These are phyloP conservation scores for Sphecodes monilicornis DNA, from an alignment of 2,888 invertebrate species.

Conservation along the genomic window DNA sequence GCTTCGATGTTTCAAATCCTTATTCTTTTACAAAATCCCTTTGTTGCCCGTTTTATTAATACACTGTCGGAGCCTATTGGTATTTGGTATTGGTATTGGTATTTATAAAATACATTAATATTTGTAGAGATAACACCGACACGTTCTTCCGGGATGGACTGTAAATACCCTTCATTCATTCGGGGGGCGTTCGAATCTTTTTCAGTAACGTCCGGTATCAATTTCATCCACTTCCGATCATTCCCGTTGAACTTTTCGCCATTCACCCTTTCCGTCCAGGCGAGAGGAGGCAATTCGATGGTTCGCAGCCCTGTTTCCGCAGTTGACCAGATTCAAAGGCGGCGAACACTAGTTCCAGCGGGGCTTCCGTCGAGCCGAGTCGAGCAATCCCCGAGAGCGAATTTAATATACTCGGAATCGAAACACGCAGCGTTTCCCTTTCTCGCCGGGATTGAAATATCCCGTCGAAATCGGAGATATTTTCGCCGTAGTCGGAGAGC, in stretches of 20 bases:
- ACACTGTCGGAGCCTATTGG: too few species aligned
- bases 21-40: too few species aligned
- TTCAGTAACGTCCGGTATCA: not conserved
- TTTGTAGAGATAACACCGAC: too few species aligned
- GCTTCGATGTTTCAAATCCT: too few species aligned
- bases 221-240: not conserved
- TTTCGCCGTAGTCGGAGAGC: not conserved
- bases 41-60: too few species aligned
- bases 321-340: constrained; percentile 1
- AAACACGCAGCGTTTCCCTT: constrained; percentile 18
- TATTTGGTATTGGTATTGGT: too few species aligned
- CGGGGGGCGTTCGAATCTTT: not conserved
- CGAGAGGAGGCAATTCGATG: not conserved
- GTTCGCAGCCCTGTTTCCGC: not conserved
- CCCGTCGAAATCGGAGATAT: not conserved
- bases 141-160: too few species aligned
- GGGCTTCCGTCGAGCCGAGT: not conserved
- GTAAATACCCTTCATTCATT: not conserved
- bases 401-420: constrained; percentile 35
- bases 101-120: too few species aligned
- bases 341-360: not conserved
- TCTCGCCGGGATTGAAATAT: constrained; percentile 29
- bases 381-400: not conserved
- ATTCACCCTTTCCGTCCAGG: not conserved
- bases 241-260: not conserved